Base-by-base conservation (phyloP, 2,113 vertebrate genomes). In the Harpagus bidentatus region DNA sequence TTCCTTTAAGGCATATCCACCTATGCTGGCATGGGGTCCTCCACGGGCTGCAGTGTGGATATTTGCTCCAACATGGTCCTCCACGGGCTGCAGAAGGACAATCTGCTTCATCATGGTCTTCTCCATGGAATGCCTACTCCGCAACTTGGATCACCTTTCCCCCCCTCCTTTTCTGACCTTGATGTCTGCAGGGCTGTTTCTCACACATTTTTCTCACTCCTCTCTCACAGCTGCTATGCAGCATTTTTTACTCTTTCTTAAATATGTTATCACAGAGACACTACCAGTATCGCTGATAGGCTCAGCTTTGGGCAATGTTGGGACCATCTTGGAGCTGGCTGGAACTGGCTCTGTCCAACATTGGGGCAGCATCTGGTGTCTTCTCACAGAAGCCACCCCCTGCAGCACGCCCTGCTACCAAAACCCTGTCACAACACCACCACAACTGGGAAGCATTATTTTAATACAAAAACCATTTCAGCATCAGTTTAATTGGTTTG, bases 251-350 rank as follows among this genome's bases (percentile, higher is more conserved):
- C 7, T 4, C 3, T 67, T 84, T 72, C 23, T 67, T 3, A 48
- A 53, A 58, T 29, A 10, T 2, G 6, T 48, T 6, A 13, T 43
- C 36, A 59, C 15, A 43, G 47, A 72, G 28, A 9, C 15, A 72
- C 13, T 16, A n/a, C 11, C 13, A 48, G 6, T 3, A 32, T 23
- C 0, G 3, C 9, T 26, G 10, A 22, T 23, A 10, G 14, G 13
- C 13, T 70, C 14, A 59, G 28, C 3, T 70, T 61, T 50, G 32
- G 21, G 31, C 21, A 26, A 6, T 13, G 7, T 9, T 45, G 23
- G 11, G 7, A 50, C 2, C 1, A 1, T 20, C 20, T 36, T 42
- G 48, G 20, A 73, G 16, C 2, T 65, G n/a, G 7, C 11, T 73
- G 29, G 21, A 55, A 55, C 25, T 47, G 21, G 12, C 19, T 73